Conservation (phyloP, 1,140 invertebrate species). For the Drosophila cardini region DNA sequence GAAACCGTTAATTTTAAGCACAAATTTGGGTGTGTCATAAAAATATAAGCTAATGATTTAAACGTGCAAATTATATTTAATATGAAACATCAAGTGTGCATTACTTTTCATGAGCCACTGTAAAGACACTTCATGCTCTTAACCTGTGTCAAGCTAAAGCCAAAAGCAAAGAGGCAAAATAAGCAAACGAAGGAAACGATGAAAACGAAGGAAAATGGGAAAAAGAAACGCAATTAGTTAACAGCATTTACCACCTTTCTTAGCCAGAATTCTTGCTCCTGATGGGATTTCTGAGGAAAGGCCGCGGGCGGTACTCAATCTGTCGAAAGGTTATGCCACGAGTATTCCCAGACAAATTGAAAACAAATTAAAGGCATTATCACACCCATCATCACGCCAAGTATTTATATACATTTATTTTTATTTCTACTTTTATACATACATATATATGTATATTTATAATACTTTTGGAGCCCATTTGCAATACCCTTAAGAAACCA, state of each 20-base stretch:
- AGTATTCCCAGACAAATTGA: constrained; percentile 26
- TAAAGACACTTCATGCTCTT: constrained; percentile 9
- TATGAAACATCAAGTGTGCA: neutral
- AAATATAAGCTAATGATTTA: too few species aligned
- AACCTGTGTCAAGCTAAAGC: constrained; percentile 9
- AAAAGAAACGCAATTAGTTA: constrained; percentile 59
- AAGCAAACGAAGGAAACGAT: too few species aligned
- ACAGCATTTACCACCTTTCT: constrained; percentile 23
- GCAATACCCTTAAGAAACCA: constrained; percentile 14
- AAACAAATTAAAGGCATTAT: constrained; percentile 34
- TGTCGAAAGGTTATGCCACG: neutral
- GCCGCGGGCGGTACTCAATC: constrained; percentile 6
- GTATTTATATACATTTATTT: constrained; percentile 18
- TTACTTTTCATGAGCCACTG: constrained; percentile 10
- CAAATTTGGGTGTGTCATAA: too few species aligned
- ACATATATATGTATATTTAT: constrained; percentile 11
- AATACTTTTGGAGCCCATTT: constrained; percentile 58
- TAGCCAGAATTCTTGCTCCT: constrained; percentile 34
- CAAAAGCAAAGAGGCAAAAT: neutral
- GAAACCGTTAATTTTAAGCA: neutral
- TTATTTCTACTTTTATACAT: neutral
- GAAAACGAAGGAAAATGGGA: too few species aligned
- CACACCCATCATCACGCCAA: too few species aligned
- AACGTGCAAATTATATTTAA: neutral
- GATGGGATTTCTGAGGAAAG: constrained; percentile 55